Percentiles rank a stretch among this genome's conserved stretches.
phyloP scores from a whole-genome alignment of 2,888 invertebrate genomes.

The Rotaria socialis region DNA sequence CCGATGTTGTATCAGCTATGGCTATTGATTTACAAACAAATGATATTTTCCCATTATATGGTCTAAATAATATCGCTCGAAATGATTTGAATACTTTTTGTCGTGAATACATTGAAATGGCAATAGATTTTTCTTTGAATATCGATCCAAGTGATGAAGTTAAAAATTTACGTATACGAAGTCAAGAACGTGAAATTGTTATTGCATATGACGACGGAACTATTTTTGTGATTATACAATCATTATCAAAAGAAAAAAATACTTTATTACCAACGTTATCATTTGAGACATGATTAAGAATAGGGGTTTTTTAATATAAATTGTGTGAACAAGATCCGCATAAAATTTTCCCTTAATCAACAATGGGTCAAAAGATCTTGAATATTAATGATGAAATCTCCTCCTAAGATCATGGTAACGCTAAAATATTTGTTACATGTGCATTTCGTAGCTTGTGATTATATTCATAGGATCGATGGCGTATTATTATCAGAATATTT shows the following conservation, averaged over 20 bases:
- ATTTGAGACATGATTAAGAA: background rate
- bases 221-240: background rate
- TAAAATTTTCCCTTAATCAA: too few relatives aligned
- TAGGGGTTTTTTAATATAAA: too few relatives aligned
- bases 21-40: background rate
- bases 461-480: too few relatives aligned
- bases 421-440: too few relatives aligned
- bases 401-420: too few relatives aligned
- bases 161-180: background rate
- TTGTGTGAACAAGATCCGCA: too few relatives aligned
- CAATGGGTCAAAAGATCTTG: too few relatives aligned
- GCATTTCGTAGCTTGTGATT: too few relatives aligned
- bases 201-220: slow-evolving; percentile 9
- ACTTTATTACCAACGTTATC: background rate
- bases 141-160: background rate
- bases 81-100: slow-evolving; percentile 3
- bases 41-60: slow-evolving; percentile 28
- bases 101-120: slow-evolving; percentile 30
- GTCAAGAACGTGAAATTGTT: slow-evolving; percentile 32
- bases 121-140: background rate
- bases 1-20: slow-evolving; percentile 3
- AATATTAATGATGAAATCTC: too few relatives aligned
- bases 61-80: background rate
- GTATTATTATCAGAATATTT: too few relatives aligned
- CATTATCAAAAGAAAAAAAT: background rate